Evolutionary conservation across 2,797 vertebrate genomes (phyloP).

Genomic region (Lacerta bilineata): DNA sequence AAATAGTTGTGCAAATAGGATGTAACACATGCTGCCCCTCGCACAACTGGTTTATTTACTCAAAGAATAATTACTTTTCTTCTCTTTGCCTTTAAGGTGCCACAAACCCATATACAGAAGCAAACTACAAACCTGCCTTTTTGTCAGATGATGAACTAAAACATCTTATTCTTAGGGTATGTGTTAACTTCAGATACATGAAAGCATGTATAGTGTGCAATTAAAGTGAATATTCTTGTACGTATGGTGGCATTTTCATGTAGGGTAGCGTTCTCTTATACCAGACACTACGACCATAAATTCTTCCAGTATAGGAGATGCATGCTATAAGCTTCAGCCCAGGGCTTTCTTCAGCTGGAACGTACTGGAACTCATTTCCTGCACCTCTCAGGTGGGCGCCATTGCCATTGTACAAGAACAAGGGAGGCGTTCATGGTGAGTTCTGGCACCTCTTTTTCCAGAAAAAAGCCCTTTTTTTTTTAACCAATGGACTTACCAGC

Average conservation of each 20-base stretch:
- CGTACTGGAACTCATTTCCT: too few relatives aligned
- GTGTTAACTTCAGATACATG: constrained; percentile 63
- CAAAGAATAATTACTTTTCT: constrained; percentile 29
- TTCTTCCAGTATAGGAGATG: background rate
- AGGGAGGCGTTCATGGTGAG: too few relatives aligned
- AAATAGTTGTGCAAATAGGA: background rate
- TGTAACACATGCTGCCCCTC: background rate
- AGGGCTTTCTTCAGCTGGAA: too few relatives aligned
- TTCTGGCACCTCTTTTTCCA: too few relatives aligned
- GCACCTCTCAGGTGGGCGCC: too few relatives aligned
- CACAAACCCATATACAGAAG: constrained; percentile 97
- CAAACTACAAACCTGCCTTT: constrained; percentile 99
- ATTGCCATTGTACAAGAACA: too few relatives aligned
- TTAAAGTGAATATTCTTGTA: constrained; percentile 1
- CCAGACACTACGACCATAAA: background rate
- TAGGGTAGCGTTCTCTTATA: background rate
- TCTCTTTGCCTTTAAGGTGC: constrained; percentile 83
- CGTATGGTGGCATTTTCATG: background rate
- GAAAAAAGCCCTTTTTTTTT: background rate
- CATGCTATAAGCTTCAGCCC: background rate
- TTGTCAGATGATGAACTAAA: constrained; percentile 98
- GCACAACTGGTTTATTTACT: background rate
- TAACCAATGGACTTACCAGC: background rate
- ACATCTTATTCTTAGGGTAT: constrained; percentile 96
- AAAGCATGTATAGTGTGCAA: background rate